These are phyloP conservation scores for Hypsibius dujardini DNA, from an alignment of 1,140 invertebrate species.

Conservation along the genomic window DNA sequence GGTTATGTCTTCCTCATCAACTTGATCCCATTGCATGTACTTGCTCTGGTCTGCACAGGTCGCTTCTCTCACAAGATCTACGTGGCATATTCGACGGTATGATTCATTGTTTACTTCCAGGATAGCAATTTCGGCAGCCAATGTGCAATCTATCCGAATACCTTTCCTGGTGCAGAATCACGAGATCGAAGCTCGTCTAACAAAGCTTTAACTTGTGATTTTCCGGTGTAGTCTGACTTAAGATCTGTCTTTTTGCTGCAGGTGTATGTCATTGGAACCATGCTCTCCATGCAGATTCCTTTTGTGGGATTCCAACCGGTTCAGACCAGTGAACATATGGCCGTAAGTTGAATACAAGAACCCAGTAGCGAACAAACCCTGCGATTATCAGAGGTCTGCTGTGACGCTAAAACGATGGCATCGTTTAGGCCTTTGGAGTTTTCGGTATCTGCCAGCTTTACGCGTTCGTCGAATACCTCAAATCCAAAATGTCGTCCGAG, in stretches of 20 bases:
- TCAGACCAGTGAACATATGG: conserved; percentile 92
- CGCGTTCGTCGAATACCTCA: conserved; percentile 76
- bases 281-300: conserved; percentile 93
- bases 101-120: conserved; percentile 20
- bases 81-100: conserved; percentile 68
- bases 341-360: too few species aligned
- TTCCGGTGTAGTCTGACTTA: background rate
- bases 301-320: conserved; percentile 96
- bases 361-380: too few species aligned
- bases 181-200: background rate
- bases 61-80: conserved; percentile 84
- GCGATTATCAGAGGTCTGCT: too few species aligned
- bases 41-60: conserved; percentile 79
- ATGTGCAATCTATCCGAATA: too few species aligned
- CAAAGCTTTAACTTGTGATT: background rate
- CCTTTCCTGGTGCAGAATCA: background rate
- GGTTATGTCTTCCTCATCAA: conserved; percentile 97
- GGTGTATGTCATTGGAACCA: conserved; percentile 77
- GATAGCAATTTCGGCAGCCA: too few species aligned
- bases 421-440: conserved; percentile 74
- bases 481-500: conserved; percentile 50
- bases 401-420: too few species aligned
- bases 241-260: conserved; percentile 26
- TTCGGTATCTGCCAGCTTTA: conserved; percentile 88
- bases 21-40: conserved; percentile 83